Base-by-base conservation (phyloP, 2,113 vertebrate genomes). In the Heptranchias perlo region DNA sequence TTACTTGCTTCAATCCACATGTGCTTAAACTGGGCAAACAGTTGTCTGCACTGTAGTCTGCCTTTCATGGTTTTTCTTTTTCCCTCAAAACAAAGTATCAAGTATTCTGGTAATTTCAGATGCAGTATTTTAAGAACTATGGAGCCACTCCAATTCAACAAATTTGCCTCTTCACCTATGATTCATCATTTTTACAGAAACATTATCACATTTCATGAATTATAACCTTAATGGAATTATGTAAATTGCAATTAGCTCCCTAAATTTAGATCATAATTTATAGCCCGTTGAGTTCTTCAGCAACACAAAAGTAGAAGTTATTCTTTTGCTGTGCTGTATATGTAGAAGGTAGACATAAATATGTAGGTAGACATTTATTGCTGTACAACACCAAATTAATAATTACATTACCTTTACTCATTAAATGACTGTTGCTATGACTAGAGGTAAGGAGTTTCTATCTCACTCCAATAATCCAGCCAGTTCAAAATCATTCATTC, bases 241-340 rank as follows among this genome's bases (percentile, higher is more conserved):
- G 47, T 25, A 95, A 95, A 95, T 95, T 95, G 94, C 94, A 69
- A 95, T 95, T 73, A 73, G 65, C 64, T 73, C 94, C 54, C 94
- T 95, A 95, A 69, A 95, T 95, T 95, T 95, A 95, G 94, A 95
- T 69, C 65, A 52, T 73, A 95, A 95, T 95, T 95, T 95, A 95
- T 95, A 69, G 94, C 64, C 94, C 49, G 94, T 73, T 95, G n/a
- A 95, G 23, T 49, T 95, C 64, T 73, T 69, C 39, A 95, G 65
- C 65, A 69, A 52, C 7, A 21, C 28, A 49, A 69, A 95, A 69
- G 65, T 49, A 69, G 94, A 11, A 69, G 94, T 67, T 95, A 95
- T 47, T 49, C n/a, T 69, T 95, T 67, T 95, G 25, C 64, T 95
- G 47, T 47, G 65, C 31, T 95, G 94, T 47, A 35, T 69, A 35